Evolutionary conservation across 2,113 vertebrate genomes (phyloP).

Genomic region (Taxidea taxus): DNA sequence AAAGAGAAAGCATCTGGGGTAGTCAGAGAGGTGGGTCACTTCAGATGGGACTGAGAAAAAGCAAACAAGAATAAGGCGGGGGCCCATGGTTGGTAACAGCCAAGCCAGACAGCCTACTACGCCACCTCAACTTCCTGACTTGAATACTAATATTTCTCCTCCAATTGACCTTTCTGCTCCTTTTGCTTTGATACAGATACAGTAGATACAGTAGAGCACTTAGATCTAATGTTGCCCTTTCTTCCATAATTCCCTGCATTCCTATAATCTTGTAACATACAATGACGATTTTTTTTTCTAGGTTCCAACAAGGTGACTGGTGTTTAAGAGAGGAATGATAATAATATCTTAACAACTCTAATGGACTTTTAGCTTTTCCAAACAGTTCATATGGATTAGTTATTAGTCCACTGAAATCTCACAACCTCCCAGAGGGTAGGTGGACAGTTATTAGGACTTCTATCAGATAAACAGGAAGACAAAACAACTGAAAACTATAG

Average conservation of each 20-base stretch:
- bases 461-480: neutral
- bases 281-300: neutral
- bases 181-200: neutral
- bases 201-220: neutral
- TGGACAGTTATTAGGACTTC: neutral
- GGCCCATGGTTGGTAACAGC: neutral
- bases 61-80: neutral
- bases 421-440: neutral
- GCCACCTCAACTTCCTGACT: no score
- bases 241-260: neutral
- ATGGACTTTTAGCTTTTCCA: neutral
- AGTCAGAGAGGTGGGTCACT: neutral
- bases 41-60: neutral
- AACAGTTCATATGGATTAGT: neutral
- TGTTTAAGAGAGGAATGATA: neutral
- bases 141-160: neutral
- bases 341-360: neutral
- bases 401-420: neutral
- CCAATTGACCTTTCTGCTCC: neutral
- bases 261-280: neutral
- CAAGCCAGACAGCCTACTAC: neutral
- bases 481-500: neutral
- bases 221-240: neutral
- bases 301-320: neutral
- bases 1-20: neutral